Conservation (phyloP, 2,797 vertebrate species). For the Phrynocephalus guinanensis region DNA sequence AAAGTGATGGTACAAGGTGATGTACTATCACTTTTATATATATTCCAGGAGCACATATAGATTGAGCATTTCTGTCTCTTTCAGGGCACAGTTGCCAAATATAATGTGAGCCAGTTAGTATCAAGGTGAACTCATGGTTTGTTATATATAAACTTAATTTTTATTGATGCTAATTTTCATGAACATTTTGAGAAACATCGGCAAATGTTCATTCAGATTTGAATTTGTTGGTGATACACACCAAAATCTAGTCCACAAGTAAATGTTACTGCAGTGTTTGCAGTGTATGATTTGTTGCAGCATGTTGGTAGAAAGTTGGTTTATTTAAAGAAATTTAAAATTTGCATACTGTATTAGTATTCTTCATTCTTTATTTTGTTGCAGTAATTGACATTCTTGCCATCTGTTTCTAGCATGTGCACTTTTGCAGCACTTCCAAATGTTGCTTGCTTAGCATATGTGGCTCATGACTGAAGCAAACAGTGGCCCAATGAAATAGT, state of each 20-base stretch:
- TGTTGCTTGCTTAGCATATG: too few species aligned
- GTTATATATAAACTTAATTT: neutral
- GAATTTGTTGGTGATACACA: neutral
- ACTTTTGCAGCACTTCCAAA: neutral
- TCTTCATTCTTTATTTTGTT: neutral
- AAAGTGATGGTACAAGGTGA: too few species aligned
- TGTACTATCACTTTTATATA: neutral
- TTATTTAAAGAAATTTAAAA: neutral
- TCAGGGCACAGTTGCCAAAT: neutral
- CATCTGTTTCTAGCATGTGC: neutral
- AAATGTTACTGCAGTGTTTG: neutral
- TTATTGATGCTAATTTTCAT: neutral
- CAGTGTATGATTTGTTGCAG: neutral
- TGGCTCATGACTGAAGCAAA: too few species aligned
- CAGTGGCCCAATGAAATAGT: too few species aligned
- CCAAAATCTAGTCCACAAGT: neutral
- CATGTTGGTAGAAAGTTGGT: neutral
- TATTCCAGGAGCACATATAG: neutral
- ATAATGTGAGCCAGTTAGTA: neutral
- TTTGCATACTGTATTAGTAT: neutral
- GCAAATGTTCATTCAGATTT: neutral
- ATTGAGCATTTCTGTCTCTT: neutral
- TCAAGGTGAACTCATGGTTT: neutral
- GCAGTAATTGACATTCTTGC: neutral
- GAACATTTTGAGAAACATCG: neutral